These are phyloP conservation scores for Cheiracanthium punctorium DNA, from an alignment of 2,888 invertebrate genomes.

Conservation along the genomic window DNA sequence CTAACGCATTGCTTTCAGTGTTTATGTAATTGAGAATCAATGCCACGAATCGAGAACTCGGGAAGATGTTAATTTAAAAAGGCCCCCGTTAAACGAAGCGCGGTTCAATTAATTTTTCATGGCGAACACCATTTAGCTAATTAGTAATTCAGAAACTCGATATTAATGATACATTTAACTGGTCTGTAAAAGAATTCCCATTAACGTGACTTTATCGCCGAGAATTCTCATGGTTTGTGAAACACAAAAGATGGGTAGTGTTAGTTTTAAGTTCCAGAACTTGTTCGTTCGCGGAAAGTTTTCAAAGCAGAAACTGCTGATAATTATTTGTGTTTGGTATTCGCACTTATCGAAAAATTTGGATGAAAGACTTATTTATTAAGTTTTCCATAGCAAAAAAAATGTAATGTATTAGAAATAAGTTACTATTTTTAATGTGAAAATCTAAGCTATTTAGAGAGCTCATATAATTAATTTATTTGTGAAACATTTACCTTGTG, in stretches of 20 bases:
- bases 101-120: not conserved
- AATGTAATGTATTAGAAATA: no score
- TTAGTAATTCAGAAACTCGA: not conserved
- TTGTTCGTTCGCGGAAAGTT: no score
- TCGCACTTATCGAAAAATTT: no score
- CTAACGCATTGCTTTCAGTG: not conserved
- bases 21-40: not conserved
- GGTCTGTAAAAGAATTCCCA: slow-evolving; percentile 7
- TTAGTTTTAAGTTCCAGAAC: no score
- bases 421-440: no score
- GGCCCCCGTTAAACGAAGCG: not conserved
- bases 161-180: not conserved
- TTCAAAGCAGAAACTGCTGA: no score
- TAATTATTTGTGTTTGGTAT: no score
- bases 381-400: no score
- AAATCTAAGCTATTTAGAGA: no score
- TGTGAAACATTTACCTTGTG: no score
- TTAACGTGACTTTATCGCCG: not conserved
- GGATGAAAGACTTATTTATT: no score
- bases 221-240: not conserved
- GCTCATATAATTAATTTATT: no score
- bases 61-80: not conserved
- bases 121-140: not conserved
- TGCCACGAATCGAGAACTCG: not conserved
- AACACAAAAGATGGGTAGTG: not conserved